Evolutionary conservation across 2,888 invertebrate genomes (phyloP).

Genomic region (Perdita meconis): DNA sequence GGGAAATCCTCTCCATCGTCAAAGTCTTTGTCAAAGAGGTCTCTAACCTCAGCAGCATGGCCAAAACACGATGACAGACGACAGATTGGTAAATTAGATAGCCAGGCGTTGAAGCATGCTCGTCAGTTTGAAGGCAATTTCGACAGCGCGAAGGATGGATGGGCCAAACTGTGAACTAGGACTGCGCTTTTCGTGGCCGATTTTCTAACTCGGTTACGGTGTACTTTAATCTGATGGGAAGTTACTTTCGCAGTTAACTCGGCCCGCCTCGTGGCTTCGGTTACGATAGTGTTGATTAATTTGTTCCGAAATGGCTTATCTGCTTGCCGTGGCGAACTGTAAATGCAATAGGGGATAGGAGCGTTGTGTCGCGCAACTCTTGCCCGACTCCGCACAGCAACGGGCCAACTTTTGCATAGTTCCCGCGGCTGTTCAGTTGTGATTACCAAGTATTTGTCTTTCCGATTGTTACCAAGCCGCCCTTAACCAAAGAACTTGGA

Average conservation of each 20-base stretch:
- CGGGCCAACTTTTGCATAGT: slow-evolving; percentile 40
- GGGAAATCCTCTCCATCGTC: too few species aligned
- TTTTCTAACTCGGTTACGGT: slow-evolving; percentile 46
- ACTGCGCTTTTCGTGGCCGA: slow-evolving; percentile 32
- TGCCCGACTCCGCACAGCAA: not conserved
- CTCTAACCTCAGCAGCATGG: not conserved
- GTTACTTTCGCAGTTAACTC: slow-evolving; percentile 32
- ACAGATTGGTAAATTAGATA: not conserved
- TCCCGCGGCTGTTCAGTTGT: slow-evolving; percentile 22
- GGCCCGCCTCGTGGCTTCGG: slow-evolving; percentile 17
- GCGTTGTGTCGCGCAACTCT: slow-evolving; percentile 3
- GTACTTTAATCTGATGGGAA: slow-evolving; percentile 51
- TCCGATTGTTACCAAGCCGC: slow-evolving; percentile 29
- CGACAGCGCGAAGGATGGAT: slow-evolving; percentile 1
- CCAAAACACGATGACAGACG: not conserved
- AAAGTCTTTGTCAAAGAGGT: too few species aligned
- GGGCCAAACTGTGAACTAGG: not conserved
- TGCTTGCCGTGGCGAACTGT: slow-evolving; percentile 31
- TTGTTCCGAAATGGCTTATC: slow-evolving; percentile 60
- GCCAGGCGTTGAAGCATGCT: not conserved
- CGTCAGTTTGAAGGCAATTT: not conserved
- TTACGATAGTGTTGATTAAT: slow-evolving; percentile 55
- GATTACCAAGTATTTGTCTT: slow-evolving; percentile 46
- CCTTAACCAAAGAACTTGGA: slow-evolving; percentile 1
- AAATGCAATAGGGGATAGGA: slow-evolving; percentile 45